These are phyloP conservation scores for Listrodromus nycthemerus DNA, from an alignment of 2,888 invertebrate genomes.

Conservation along the genomic window DNA sequence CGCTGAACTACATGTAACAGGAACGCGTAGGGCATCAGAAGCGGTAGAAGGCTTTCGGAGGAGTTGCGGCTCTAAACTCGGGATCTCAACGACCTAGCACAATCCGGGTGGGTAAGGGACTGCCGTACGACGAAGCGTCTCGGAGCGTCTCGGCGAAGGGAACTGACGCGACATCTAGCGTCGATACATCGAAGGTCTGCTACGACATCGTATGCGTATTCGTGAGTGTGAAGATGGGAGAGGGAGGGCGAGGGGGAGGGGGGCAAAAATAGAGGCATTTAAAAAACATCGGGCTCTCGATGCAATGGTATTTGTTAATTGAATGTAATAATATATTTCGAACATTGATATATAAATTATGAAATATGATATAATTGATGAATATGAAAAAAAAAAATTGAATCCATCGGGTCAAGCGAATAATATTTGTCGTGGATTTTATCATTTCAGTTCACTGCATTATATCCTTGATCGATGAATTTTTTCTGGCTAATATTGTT, in stretches of 20 bases:
- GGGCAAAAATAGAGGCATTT: not conserved
- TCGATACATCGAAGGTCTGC: not conserved
- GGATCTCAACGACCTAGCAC: slow-evolving; percentile 23
- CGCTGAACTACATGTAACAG: slow-evolving; percentile 37
- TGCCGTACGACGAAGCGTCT: slow-evolving; percentile 19
- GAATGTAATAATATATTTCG: not conserved
- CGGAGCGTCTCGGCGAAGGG: slow-evolving; percentile 17
- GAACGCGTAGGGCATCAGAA: slow-evolving; percentile 53
- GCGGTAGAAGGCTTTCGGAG: slow-evolving; percentile 42
- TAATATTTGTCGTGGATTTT: not conserved
- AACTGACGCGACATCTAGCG: slow-evolving; percentile 60
- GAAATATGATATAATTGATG: not conserved
- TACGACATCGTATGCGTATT: slow-evolving; percentile 6
- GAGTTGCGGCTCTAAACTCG: slow-evolving; percentile 4
- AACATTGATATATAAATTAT: not conserved
- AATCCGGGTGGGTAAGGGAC: slow-evolving; percentile 57
- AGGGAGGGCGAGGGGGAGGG: not conserved
- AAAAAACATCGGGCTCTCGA: not conserved
- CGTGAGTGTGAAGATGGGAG: no score
- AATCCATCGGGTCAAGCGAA: no score
- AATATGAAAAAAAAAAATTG: not conserved
- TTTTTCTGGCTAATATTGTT: not conserved
- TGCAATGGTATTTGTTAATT: not conserved
- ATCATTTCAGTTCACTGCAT: not conserved
- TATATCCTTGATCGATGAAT: not conserved